These are phyloP conservation scores for Dipodomys merriami DNA, from an alignment of 2,113 vertebrate genomes.

Conservation along the genomic window DNA sequence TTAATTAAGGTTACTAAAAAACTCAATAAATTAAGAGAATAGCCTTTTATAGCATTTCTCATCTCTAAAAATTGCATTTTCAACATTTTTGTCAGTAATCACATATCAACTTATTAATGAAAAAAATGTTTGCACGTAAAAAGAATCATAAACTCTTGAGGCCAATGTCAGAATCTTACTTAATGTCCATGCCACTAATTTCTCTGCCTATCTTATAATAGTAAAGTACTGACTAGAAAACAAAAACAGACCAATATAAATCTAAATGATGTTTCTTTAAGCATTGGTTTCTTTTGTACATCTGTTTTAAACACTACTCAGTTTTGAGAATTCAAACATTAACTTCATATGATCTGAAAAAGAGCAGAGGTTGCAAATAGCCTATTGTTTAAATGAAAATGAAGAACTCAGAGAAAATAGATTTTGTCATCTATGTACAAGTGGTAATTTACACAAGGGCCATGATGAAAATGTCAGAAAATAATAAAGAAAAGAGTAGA, in stretches of 20 bases:
- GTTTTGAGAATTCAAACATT: slow-evolving; percentile 39
- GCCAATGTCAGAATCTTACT: neutral
- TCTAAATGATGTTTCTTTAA: slow-evolving; percentile 43
- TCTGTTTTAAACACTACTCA: slow-evolving; percentile 24
- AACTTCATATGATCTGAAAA: slow-evolving; percentile 1
- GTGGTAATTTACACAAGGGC: neutral
- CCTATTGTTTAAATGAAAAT: neutral
- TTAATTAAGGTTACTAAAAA: slow-evolving; percentile 43
- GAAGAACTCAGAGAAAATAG: neutral
- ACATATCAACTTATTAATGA: neutral
- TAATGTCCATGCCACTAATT: slow-evolving; percentile 4
- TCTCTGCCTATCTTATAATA: slow-evolving; percentile 21
- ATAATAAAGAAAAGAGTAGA: neutral
- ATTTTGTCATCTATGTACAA: neutral
- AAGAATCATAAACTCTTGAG: neutral
- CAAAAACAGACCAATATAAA: slow-evolving; percentile 25
- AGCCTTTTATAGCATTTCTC: neutral
- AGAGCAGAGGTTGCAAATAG: slow-evolving; percentile 8
- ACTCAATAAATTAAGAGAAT: neutral
- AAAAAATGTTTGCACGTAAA: slow-evolving; percentile 11
- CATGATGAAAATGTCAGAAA: slow-evolving; percentile 13
- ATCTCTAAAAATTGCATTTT: slow-evolving; percentile 21
- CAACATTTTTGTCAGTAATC: slow-evolving; percentile 28
- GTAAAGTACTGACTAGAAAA: slow-evolving; percentile 54
- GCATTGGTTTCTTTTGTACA: neutral